Evolutionary conservation across 2,888 invertebrate species (phyloP).

Genomic region (Sminthurides aquaticus): DNA sequence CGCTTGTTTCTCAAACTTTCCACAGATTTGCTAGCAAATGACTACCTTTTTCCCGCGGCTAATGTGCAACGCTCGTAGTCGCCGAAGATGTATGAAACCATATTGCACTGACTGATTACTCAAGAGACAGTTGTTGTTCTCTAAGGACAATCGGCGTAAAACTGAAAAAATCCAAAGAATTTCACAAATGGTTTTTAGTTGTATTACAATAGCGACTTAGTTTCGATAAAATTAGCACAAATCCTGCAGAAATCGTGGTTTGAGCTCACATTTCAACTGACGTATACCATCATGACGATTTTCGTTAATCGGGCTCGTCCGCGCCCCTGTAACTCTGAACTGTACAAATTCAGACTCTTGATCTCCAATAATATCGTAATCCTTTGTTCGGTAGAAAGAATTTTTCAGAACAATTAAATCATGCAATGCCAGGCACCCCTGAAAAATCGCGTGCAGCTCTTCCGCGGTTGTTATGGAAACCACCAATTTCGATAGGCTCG

Average conservation of each 20-base stretch:
- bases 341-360: constrained; percentile 1
- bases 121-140: constrained; percentile 14
- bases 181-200: too few species aligned
- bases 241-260: too few species aligned
- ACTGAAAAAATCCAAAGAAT: constrained; percentile 4
- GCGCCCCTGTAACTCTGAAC: background rate
- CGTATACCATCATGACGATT: background rate
- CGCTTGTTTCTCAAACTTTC: background rate
- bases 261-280: constrained; percentile 7
- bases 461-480: constrained; percentile 5
- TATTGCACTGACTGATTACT: constrained; percentile 1
- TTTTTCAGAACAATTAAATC: constrained; percentile 12
- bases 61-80: constrained; percentile 13
- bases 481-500: constrained; percentile 3
- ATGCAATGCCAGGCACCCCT: background rate
- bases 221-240: too few species aligned
- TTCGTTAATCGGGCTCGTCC: background rate
- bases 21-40: too few species aligned
- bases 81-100: constrained; percentile 7
- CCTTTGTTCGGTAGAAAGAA: constrained; percentile 15
- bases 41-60: constrained; percentile 13
- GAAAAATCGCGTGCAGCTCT: constrained; percentile 12
- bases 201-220: too few species aligned
- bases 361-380: constrained; percentile 18
- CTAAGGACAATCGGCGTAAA: constrained; percentile 8